phyloP scores from a whole-genome alignment of 2,888 invertebrate species.

The Adela reaumurella region DNA sequence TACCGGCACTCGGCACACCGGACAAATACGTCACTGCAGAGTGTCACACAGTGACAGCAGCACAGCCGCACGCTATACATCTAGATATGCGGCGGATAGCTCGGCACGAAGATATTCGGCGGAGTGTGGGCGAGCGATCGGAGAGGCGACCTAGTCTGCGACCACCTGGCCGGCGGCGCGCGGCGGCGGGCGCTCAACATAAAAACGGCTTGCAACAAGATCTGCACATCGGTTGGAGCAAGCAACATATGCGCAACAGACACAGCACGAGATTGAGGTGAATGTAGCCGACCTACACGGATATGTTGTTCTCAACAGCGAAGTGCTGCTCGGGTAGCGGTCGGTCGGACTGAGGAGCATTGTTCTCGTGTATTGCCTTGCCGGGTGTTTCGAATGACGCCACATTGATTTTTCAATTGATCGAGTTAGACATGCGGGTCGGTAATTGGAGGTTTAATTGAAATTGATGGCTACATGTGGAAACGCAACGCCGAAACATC shows the following conservation, averaged over 20 bases:
- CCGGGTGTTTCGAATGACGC: background rate
- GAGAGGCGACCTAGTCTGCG: background rate
- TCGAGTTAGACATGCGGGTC: constrained; percentile 28
- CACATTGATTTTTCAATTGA: background rate
- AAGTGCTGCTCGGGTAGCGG: background rate
- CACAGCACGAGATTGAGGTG: too few relatives aligned
- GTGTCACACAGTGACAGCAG: background rate
- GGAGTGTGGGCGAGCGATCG: constrained; percentile 30
- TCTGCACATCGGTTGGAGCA: too few relatives aligned
- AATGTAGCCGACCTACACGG: too few relatives aligned
- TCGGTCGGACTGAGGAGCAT: background rate
- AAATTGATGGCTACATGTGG: constrained; percentile 20
- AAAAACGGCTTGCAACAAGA: too few relatives aligned
- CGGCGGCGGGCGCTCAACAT: too few relatives aligned
- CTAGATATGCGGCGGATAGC: constrained; percentile 11
- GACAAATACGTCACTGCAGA: background rate
- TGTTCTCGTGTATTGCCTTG: background rate
- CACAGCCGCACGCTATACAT: background rate
- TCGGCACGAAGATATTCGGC: constrained; percentile 45
- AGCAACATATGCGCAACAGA: background rate
- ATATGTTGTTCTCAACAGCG: too few relatives aligned
- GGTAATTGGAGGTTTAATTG: constrained; percentile 36
- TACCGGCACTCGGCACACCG: background rate
- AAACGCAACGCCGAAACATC: background rate
- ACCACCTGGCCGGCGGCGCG: background rate